phyloP scores from a whole-genome alignment of 2,888 invertebrate species.

The Ennomos erosarius region DNA sequence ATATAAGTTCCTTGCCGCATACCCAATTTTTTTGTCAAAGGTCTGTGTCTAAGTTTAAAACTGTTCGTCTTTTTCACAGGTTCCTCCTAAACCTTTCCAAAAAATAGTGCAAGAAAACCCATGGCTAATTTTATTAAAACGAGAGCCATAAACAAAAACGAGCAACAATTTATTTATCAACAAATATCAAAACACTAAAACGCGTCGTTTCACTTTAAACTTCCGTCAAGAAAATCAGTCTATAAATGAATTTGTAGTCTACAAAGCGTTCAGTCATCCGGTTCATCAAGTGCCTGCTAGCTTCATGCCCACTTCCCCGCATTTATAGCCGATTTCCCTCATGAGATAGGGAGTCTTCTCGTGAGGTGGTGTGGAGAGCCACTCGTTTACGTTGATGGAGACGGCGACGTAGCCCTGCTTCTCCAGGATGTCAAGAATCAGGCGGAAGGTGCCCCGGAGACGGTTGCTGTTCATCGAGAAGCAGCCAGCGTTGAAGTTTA shows the following conservation, averaged over 20 bases:
- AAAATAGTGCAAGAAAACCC: too few species aligned
- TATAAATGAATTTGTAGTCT: background rate
- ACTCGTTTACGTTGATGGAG: conserved; percentile 80
- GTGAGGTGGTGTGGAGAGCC: conserved; percentile 81
- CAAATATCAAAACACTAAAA: background rate
- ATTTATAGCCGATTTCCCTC: conserved; percentile 80
- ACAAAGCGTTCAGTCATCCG: background rate
- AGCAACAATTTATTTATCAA: too few species aligned
- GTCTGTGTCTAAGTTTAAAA: too few species aligned
- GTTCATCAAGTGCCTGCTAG: conserved; percentile 58
- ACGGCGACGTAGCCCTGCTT: conserved; percentile 83
- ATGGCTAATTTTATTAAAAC: too few species aligned
- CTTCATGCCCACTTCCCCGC: conserved; percentile 75
- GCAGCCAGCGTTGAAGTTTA: conserved; percentile 79
- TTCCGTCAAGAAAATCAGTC: background rate
- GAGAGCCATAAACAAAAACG: too few species aligned
- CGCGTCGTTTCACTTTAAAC: conserved; percentile 4
- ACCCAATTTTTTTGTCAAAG: too few species aligned
- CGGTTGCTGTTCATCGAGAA: conserved; percentile 86
- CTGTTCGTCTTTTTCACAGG: too few species aligned
- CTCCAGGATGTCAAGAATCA: conserved; percentile 85
- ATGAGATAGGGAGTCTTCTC: conserved; percentile 88
- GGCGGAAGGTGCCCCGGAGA: conserved; percentile 79
- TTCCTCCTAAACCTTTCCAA: too few species aligned
- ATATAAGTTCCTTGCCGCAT: too few species aligned